Percentiles rank a stretch among this genome's conserved stretches.
Evolutionary conservation across 1,140 invertebrate genomes (phyloP).

Genomic region (Pectinophora gossypiella): DNA sequence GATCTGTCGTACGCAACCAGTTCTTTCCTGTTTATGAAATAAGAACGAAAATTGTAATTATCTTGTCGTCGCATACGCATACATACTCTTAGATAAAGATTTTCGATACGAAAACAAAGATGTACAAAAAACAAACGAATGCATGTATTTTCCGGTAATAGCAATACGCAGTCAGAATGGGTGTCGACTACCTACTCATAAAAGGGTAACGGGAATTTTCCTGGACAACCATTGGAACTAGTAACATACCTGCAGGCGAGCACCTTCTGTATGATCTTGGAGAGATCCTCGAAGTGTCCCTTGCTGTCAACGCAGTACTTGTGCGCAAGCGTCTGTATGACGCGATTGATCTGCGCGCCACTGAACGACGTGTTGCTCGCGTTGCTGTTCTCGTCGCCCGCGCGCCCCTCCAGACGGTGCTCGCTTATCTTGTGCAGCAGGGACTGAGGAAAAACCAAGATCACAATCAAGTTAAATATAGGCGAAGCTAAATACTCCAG

Average conservation of each 20-base stretch:
- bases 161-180: too few species aligned
- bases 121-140: too few species aligned
- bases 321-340: conserved; percentile 91
- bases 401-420: conserved; percentile 80
- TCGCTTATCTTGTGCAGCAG: conserved; percentile 87
- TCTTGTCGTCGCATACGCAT: too few species aligned
- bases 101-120: too few species aligned
- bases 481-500: too few species aligned
- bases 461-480: too few species aligned
- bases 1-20: conserved; percentile 94
- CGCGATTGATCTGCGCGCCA: conserved; percentile 85
- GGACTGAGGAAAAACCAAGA: conserved; percentile 61
- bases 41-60: too few species aligned
- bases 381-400: conserved; percentile 76
- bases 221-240: too few species aligned
- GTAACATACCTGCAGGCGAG: conserved; percentile 85
- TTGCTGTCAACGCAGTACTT: conserved; percentile 97
- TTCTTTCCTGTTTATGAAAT: conserved; percentile 79
- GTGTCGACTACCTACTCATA: too few species aligned
- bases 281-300: conserved; percentile 95
- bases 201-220: too few species aligned
- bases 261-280: conserved; percentile 95
- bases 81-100: too few species aligned
- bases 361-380: conserved; percentile 55
- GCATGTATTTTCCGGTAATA: too few species aligned